Base-by-base conservation (phyloP, 2,888 invertebrate species). In the Erebia epiphron region DNA sequence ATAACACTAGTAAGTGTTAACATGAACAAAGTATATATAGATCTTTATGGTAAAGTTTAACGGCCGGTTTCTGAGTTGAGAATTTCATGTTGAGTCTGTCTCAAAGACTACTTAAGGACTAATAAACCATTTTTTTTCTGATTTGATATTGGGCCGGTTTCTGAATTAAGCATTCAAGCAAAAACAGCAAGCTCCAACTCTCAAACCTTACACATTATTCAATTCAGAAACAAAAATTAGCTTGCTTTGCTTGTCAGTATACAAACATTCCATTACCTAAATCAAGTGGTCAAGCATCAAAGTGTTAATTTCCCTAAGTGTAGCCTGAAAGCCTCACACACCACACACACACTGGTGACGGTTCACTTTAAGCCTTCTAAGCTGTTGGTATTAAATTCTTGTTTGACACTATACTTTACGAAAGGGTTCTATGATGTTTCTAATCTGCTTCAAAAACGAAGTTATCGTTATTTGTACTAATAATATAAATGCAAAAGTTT, bases 241-340 rank as follows among this genome's bases (percentile, higher is more conserved):
- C n/a, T n/a, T n/a, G n/a, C n/a, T n/a, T n/a, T n/a, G n/a, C n/a
- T n/a, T n/a, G n/a, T 46, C 46, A 4, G 26, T 58, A 58, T 13
- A 58, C 57, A 58, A 58, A 16, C 60, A 35, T n/a, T 60, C 60
- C 60, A 60, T 60, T 60, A 43, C 60, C 41, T 41, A n/a, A 60
- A 60, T 60, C n/a, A 60, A 35, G 14, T 60, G 16, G 35, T 54
- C 60, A 60, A 11, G 11, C 16, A 9, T 43, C 60, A 16, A 60
- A 60, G 16, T 9, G 41, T 43, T 60, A 60, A 60, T 60, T 58
- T 58, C n/a, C 58, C 58, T 58, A 58, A 35, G 58, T 58, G 14
- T 35, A 41, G 35, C 14, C 35, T 52, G 35, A 8, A 41, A 60
- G n/a, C 60, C 26, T 26, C n/a, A 58, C 8, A n/a, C 8, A n/a